Evolutionary conservation across 2,113 vertebrate species (phyloP), one percentile per base, ranked within the genome.

Genomic region (Oryzias melastigma): DNA sequence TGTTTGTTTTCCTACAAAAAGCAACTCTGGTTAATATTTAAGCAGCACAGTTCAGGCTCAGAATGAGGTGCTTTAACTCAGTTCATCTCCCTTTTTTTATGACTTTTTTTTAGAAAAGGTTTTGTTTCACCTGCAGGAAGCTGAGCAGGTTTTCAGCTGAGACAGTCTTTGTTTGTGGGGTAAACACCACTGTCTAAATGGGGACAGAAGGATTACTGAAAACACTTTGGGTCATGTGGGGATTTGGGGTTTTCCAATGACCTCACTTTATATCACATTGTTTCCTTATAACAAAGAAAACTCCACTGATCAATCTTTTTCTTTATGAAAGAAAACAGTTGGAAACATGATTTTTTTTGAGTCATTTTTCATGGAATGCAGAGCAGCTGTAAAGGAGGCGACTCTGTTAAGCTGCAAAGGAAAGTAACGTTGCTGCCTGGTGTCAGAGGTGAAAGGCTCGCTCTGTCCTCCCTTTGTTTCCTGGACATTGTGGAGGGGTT

Each of bases 161-260:
- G n/a, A 14, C 35, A 35, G 57, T 15, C 14, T 12, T 35, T 46
- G 55, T 68, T 46, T 51, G 19, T 57, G 43, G 43, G 25, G 13
- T 56, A 57, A 72, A 75, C 43, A 59, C 0, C 14, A 22, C 18
- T 4, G 29, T 69, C 14, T 63, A 1, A 76, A 68, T 66, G 68
- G 76, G 66, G 67, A 68, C 75, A 67, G 45, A 68, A 75, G 78
- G 78, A 87, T 82, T 80, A 83, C 24, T 74, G 76, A 69, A 42
- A 68, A 62, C 27, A 58, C 82, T 78, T 80, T 81, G 71, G 80
- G 85, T 87, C 80, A 75, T 69, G 48, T 52, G 56, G 49, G 66
- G 52, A 20, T 61, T 67, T 62, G 7, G n/a, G 20, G 27, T 20
- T 55, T 77, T 71, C 49, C 4, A 20, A 47, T 52, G 3, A 3